A percentile compares a stretch with the other conserved stretches of the same genome.
phyloP scores from a whole-genome alignment of 2,113 vertebrate genomes.

The Glaucomys volans region DNA sequence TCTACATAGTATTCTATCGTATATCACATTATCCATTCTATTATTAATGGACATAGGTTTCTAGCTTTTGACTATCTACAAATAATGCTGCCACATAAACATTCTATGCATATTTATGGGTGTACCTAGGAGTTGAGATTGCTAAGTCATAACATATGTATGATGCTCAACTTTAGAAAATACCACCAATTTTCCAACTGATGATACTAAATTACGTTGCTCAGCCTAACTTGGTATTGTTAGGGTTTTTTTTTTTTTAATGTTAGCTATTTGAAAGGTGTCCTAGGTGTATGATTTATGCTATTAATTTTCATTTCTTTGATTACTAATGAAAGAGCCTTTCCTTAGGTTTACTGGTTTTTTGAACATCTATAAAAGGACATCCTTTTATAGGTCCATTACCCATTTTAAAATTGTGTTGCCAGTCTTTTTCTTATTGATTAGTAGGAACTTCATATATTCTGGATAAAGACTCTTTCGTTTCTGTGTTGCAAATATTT shows the following conservation, averaged over 20 bases:
- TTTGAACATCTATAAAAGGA: neutral
- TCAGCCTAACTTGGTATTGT: neutral
- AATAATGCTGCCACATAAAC: neutral
- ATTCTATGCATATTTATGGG: neutral
- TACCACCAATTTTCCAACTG: neutral
- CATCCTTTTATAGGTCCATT: neutral
- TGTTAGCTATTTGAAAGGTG: neutral
- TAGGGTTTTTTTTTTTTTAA: neutral
- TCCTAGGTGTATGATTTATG: neutral
- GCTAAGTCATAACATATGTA: neutral
- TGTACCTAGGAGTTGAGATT: neutral
- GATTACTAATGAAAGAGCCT: neutral
- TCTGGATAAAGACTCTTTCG: neutral
- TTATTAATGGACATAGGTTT: neutral
- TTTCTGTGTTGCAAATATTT: neutral
- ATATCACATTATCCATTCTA: neutral
- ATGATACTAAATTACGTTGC: neutral
- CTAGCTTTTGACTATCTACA: neutral
- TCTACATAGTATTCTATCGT: neutral
- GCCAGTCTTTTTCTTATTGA: neutral
- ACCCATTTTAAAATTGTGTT: neutral
- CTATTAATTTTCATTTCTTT: constrained; percentile 8
- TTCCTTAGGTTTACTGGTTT: neutral
- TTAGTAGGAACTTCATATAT: neutral
- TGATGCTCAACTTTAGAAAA: neutral